Base-by-base conservation (phyloP, 1,140 invertebrate species). In the Phymastichus coffea region DNA sequence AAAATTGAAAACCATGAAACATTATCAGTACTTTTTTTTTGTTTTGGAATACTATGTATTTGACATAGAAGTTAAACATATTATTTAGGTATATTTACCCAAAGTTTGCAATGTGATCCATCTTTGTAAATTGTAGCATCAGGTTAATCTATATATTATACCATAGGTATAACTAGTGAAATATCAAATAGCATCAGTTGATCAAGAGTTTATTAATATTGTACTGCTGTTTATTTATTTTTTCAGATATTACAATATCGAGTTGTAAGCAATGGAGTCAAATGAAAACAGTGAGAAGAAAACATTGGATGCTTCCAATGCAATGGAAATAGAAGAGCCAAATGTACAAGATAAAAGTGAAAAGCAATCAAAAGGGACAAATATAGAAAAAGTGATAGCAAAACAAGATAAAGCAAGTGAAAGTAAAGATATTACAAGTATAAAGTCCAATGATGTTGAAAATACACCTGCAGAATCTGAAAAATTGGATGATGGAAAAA, bases 121-220 rank as follows among this genome's bases (percentile, higher is more conserved):
- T 35, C n/a, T 44, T 4, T 53, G 0, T 53, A 4, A 12, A 25
- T 38, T 7, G 4, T 60, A 54, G 38, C 57, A 60, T 54, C 57
- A 60, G 57, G 57, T 60, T 60, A 60, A 52, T 60, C 40, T 54
- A 54, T 25, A 60, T 54, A n/a, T n/a, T n/a, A n/a, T n/a, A 47
- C 41, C 54, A 54, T 60, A 47, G 51, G 19, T 52, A 53, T n/a
- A 46, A 44, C 12, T 28, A n/a, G 40, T 51, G 46, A 10, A 46
- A 37, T 52, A 44, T 46, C n/a, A 52, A 59, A 38, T 52, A 25
- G 48, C 12, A 46, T 46, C 37, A 52, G 23, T 49, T 46, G 26
- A 59, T 59, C 48, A 59, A 59, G 52, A 46, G 53, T 37, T 28
- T 38, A 26, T 60, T 48, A 60, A 54, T 35, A 60, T 19, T 53